These are phyloP conservation scores for Epizoanthus rinbou DNA, from an alignment of 92 coral and sea anemone species.

Conservation along the genomic window DNA sequence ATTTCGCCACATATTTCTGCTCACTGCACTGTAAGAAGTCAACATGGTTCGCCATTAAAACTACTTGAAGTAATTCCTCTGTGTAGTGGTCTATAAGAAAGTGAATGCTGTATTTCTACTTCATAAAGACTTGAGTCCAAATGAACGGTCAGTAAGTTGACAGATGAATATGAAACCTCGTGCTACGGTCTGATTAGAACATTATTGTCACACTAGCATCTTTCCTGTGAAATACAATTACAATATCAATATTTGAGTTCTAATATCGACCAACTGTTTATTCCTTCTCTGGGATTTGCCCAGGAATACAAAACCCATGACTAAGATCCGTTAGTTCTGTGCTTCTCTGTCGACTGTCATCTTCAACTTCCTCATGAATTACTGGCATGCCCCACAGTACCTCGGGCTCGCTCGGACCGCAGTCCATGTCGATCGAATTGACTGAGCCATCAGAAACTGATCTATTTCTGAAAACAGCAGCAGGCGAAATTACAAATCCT, in stretches of 20 bases:
- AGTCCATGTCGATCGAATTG: slow-evolving; percentile 66
- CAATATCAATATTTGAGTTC: not conserved
- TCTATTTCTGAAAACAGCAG: slow-evolving; percentile 71
- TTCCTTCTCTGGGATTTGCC: slow-evolving; percentile 43
- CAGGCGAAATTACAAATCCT: slow-evolving; percentile 66
- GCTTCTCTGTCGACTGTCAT: slow-evolving; percentile 47
- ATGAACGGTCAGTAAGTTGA: no score
- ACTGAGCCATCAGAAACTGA: slow-evolving; percentile 91
- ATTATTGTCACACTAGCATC: not conserved
- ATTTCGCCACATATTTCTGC: no score
- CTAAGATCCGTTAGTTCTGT: slow-evolving; percentile 77
- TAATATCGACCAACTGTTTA: not conserved
- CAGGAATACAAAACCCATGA: slow-evolving; percentile 61
- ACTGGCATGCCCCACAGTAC: slow-evolving; percentile 70
- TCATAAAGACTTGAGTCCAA: no score
- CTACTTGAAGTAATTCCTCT: no score
- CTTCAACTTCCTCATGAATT: slow-evolving; percentile 71
- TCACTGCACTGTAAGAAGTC: no score
- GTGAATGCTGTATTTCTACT: no score
- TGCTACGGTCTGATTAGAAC: no score
- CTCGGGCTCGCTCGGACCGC: slow-evolving; percentile 62
- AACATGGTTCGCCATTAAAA: no score
- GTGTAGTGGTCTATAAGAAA: no score
- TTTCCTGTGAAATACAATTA: not conserved
- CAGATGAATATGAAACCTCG: no score